Evolutionary conservation across 2,797 vertebrate species (phyloP), one percentile per base, ranked within the genome.

Genomic region (Agapornis canus): DNA sequence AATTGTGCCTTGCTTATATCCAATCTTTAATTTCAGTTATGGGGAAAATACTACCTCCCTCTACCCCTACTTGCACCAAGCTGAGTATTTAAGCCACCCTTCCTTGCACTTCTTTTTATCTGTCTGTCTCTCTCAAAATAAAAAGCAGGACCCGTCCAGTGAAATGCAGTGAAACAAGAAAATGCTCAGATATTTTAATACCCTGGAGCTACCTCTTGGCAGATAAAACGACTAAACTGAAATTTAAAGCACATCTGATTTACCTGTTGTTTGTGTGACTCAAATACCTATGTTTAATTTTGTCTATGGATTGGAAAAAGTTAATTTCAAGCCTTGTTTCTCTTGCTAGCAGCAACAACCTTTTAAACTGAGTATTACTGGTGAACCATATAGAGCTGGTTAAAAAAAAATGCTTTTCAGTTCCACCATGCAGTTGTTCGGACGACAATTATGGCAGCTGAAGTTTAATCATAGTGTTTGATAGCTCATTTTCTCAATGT

Each of bases 401-500:
- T 96, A 95, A 96, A 97, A 95, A 93, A 95, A 97, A 96, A 97
- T 69, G 92, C 95, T 97, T 97, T 97, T 98, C 97, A 98, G 97
- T 97, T 98, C 98, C 97, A 97, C 97, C 96, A 95, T 97, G 96
- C 97, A 97, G 96, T 98, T 98, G 98, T 98, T 98, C 95, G 98
- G 97, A 98, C 97, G 97, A 98, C 98, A 98, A 98, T 98, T 98
- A 98, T 97, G 98, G 98, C 98, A 98, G 98, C 96, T 96, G 97
- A 98, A 98, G 98, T 98, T 98, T 99, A 98, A 99, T 99, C 98
- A 98, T 98, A 97, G 98, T 98, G 98, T 98, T 98, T 97, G 98
- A 98, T 98, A 98, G 98, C 98, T 98, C 98, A 99, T 99, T 98
- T 99, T 98, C 98, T 99, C 98, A 98, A 98, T 99, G 98, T 99